A percentile compares a stretch with the other conserved stretches of the same genome.
These are phyloP conservation scores for Micromys minutus DNA, from an alignment of 2,113 vertebrate species.

Conservation along the genomic window DNA sequence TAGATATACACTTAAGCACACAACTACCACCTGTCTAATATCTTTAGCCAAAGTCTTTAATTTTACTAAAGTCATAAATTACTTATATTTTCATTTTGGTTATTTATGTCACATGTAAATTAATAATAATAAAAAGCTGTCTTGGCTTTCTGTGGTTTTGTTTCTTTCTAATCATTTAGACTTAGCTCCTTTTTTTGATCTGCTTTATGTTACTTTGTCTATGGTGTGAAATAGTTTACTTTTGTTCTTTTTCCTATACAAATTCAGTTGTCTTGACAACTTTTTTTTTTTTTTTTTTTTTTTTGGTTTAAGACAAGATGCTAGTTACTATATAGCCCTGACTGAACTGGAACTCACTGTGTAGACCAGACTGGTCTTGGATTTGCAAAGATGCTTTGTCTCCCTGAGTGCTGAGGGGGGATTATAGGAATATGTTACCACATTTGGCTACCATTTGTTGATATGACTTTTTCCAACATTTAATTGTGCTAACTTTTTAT, in stretches of 20 bases:
- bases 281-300: too few relatives aligned
- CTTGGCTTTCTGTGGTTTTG: neutral
- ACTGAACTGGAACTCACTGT: neutral
- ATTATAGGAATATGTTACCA: neutral
- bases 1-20: neutral
- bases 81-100: neutral
- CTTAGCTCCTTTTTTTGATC: slow-evolving; percentile 9
- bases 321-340: neutral
- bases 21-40: neutral
- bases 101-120: slow-evolving; percentile 1
- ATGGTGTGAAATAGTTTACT: neutral
- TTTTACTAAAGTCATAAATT: slow-evolving; percentile 18
- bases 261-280: neutral
- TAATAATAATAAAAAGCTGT: neutral
- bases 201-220: slow-evolving; percentile 43
- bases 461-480: neutral
- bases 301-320: neutral
- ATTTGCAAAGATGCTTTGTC: neutral
- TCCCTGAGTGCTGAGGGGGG: neutral
- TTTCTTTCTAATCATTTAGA: slow-evolving; percentile 3
- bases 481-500: slow-evolving; percentile 9
- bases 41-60: neutral
- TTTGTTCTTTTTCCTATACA: neutral
- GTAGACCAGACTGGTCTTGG: neutral
- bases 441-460: neutral